These are phyloP conservation scores for Garrulus glandarius DNA, from an alignment of 2,797 vertebrate genomes.

Conservation along the genomic window DNA sequence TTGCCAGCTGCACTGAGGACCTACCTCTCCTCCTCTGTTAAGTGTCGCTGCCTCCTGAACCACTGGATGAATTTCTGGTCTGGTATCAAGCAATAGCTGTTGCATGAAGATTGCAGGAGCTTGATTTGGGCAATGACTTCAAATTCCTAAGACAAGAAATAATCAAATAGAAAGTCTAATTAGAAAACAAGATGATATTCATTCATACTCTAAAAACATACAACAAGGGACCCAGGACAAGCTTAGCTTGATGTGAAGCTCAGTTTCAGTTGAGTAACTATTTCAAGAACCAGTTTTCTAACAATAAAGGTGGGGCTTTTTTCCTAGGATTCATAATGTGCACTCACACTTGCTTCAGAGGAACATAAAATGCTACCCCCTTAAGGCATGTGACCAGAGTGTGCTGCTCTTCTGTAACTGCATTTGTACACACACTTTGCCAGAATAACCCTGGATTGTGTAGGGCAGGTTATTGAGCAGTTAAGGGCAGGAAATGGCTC, in stretches of 20 bases:
- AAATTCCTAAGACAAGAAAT: slow-evolving; percentile 83
- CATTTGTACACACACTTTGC: background rate
- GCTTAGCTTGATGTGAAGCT: background rate
- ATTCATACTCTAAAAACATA: background rate
- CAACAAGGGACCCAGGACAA: background rate
- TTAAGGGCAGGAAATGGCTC: background rate
- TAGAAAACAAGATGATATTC: background rate
- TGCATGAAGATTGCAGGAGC: slow-evolving; percentile 92
- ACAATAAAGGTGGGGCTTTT: background rate
- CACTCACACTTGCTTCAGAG: background rate
- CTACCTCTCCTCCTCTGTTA: slow-evolving; percentile 91
- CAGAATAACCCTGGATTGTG: background rate
- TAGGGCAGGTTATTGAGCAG: background rate
- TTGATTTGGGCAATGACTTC: slow-evolving; percentile 95
- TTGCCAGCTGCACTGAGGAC: background rate
- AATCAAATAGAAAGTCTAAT: background rate
- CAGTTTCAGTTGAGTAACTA: background rate
- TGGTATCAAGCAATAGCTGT: slow-evolving; percentile 88
- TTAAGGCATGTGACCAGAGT: fast-evolving
- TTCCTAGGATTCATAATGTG: background rate
- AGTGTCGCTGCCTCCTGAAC: slow-evolving; percentile 84
- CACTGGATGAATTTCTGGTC: slow-evolving; percentile 86
- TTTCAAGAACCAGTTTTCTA: background rate
- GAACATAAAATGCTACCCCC: background rate
- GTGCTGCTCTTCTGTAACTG: background rate